Evolutionary conservation across 2,797 vertebrate genomes (phyloP).

Genomic region (Rhincodon typus): DNA sequence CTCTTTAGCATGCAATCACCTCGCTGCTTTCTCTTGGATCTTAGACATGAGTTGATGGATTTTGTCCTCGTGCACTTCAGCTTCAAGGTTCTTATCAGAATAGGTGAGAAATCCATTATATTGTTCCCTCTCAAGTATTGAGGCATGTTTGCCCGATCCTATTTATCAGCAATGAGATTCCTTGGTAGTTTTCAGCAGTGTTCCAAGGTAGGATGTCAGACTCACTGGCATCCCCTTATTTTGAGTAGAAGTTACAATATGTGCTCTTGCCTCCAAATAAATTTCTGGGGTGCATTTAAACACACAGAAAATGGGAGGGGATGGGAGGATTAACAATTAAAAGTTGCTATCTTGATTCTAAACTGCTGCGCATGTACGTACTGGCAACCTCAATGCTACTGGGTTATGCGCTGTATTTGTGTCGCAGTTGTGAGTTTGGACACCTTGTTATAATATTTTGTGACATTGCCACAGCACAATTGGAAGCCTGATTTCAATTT

Average conservation of each 20-base stretch:
- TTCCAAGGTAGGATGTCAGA: not conserved
- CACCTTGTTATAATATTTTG: too few relatives aligned
- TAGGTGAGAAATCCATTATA: not conserved
- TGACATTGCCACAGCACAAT: too few relatives aligned
- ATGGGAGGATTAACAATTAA: not conserved
- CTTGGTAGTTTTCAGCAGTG: not conserved
- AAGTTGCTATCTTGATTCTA: too few relatives aligned
- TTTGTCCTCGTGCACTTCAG: not conserved
- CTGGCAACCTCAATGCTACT: too few relatives aligned
- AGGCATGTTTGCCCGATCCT: not conserved
- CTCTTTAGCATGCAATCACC: not conserved
- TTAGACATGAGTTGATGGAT: not conserved
- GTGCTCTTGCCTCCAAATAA: not conserved
- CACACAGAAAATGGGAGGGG: rapidly evolving
- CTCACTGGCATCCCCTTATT: not conserved
- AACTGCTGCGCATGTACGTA: too few relatives aligned
- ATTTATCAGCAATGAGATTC: not conserved
- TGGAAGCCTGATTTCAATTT: not conserved
- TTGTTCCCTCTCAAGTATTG: not conserved
- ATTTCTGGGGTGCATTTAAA: not conserved
- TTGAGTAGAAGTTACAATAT: not conserved
- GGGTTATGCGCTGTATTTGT: too few relatives aligned
- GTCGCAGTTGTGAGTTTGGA: too few relatives aligned
- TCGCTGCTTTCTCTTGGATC: not conserved
- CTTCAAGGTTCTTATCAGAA: not conserved